Conservation (phyloP, 2,797 vertebrate genomes). For the Kryptopterus vitreolus region DNA sequence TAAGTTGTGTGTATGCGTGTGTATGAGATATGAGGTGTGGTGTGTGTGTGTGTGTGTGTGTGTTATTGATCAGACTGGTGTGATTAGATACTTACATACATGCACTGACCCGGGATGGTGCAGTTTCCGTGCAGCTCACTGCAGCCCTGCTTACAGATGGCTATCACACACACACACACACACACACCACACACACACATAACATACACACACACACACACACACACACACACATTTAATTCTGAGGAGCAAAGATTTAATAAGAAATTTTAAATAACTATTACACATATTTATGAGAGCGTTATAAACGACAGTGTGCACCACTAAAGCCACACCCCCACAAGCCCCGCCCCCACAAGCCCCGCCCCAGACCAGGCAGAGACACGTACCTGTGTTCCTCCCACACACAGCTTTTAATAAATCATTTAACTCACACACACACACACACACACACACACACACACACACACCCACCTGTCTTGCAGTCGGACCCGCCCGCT, state of each 20-base stretch:
- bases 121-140: constrained; percentile 84
- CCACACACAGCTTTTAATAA: not conserved
- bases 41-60: not conserved
- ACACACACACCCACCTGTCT: constrained; percentile 73
- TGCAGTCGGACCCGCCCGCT: constrained; percentile 83
- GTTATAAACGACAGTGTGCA: not conserved
- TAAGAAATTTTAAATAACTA: too few species aligned
- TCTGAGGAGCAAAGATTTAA: not conserved
- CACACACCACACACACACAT: constrained; percentile 9
- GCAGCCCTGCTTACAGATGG: constrained; percentile 93
- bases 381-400: constrained; percentile 3
- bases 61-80: not conserved
- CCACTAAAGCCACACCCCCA: too few species aligned
- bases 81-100: constrained; percentile 77
- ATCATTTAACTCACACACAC: not conserved
- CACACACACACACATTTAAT: constrained; percentile 9
- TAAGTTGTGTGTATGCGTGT: not conserved
- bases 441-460: constrained; percentile 24
- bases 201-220: constrained; percentile 22
- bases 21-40: not conserved
- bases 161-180: constrained; percentile 62
- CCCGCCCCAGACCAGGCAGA: not conserved
- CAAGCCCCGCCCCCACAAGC: not conserved
- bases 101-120: constrained; percentile 84
- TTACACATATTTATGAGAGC: not conserved